These are phyloP conservation scores for Centropyge bicolor DNA, from an alignment of 2,797 vertebrate genomes.

Conservation along the genomic window DNA sequence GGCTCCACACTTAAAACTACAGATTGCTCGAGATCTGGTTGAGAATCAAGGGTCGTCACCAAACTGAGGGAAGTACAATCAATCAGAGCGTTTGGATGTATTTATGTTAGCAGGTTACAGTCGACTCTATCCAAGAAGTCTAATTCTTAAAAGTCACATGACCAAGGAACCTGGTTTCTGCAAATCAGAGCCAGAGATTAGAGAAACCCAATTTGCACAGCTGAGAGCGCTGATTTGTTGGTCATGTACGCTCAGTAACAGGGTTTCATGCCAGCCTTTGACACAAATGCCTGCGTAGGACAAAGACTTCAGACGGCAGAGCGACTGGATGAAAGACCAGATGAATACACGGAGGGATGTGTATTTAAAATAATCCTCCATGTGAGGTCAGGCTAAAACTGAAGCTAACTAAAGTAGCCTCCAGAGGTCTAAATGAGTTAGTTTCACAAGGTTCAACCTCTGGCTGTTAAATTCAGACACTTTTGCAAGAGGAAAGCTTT, in stretches of 20 bases:
- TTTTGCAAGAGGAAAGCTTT: too few relatives aligned
- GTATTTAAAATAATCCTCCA: neutral
- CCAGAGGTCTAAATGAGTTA: too few relatives aligned
- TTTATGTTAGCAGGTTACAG: neutral
- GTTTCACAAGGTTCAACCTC: too few relatives aligned
- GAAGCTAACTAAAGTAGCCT: too few relatives aligned
- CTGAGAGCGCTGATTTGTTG: neutral
- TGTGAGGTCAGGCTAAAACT: too few relatives aligned
- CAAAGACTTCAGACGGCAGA: neutral
- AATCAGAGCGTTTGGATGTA: neutral
- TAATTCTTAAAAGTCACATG: neutral
- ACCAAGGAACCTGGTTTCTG: neutral
- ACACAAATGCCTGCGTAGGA: neutral
- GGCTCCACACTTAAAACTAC: conserved; percentile 4
- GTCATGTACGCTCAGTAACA: neutral
- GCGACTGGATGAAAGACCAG: neutral
- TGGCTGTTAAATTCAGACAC: too few relatives aligned
- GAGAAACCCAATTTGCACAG: neutral
- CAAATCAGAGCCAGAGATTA: too few relatives aligned
- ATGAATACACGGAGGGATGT: neutral
- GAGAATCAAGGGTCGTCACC: neutral
- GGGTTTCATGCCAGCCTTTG: neutral
- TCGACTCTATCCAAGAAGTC: neutral
- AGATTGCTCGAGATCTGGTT: neutral
- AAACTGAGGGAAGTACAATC: neutral